A percentile compares a stretch with the other conserved stretches of the same genome.
phyloP scores from a whole-genome alignment of 2,113 vertebrate genomes.

The Shinisaurus crocodilurus region DNA sequence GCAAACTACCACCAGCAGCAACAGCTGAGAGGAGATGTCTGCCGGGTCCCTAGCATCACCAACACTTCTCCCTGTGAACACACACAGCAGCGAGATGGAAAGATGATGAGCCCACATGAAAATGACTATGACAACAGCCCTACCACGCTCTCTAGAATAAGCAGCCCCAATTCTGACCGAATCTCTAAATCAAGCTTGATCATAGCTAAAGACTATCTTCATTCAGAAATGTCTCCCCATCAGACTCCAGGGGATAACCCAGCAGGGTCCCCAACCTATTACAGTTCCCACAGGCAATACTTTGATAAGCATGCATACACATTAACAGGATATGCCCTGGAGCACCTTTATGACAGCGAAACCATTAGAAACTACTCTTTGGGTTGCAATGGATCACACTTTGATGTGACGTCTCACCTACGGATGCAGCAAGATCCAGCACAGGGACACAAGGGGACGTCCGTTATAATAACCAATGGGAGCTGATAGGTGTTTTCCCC shows the following conservation, averaged over 20 bases:
- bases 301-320: constrained; percentile 95
- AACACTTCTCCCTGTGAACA: constrained; percentile 85
- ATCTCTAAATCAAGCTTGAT: constrained; percentile 85
- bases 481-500: constrained; percentile 84
- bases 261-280: constrained; percentile 86
- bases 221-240: constrained; percentile 86
- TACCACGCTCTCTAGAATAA: constrained; percentile 86
- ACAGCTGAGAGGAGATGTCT: constrained; percentile 80
- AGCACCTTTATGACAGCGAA: constrained; percentile 94
- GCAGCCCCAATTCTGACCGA: constrained; percentile 88
- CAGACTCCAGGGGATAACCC: constrained; percentile 82
- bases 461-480: constrained; percentile 97
- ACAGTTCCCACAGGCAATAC: constrained; percentile 87
- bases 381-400: constrained; percentile 88
- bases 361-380: constrained; percentile 90
- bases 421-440: constrained; percentile 89
- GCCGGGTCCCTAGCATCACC: constrained; percentile 76
- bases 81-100: constrained; percentile 82
- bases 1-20: constrained; percentile 83
- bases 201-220: constrained; percentile 90
- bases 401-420: constrained; percentile 92
- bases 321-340: constrained; percentile 91
- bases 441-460: constrained; percentile 93
- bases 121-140: constrained; percentile 89
- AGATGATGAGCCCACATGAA: constrained; percentile 83